Percentiles rank a stretch among this genome's conserved stretches.
Evolutionary conservation across 2,113 vertebrate genomes (phyloP).

Genomic region (Echinops telfairi): DNA sequence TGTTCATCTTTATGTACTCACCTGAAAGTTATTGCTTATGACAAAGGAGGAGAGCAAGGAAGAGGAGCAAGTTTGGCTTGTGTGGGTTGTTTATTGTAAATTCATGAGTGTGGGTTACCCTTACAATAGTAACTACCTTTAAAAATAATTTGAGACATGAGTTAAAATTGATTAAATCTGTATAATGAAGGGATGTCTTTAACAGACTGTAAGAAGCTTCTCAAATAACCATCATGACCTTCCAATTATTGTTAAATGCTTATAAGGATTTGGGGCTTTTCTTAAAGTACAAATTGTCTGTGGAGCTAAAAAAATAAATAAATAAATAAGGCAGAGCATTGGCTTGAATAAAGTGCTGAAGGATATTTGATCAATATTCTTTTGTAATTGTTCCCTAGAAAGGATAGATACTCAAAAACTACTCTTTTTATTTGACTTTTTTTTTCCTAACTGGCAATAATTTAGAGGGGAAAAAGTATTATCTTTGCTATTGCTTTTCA

Average conservation of each 20-base stretch:
- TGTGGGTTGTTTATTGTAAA: neutral
- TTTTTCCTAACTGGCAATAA: neutral
- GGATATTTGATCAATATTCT: slow-evolving; percentile 4
- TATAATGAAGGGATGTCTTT: neutral
- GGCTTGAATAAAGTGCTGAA: neutral
- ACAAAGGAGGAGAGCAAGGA: neutral
- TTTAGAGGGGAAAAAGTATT: slow-evolving; percentile 12
- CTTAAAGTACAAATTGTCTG: slow-evolving; percentile 35
- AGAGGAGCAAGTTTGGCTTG: slow-evolving; percentile 7
- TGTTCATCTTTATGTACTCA: neutral
- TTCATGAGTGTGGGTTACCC: slow-evolving; percentile 14
- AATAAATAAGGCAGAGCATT: neutral
- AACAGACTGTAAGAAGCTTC: neutral
- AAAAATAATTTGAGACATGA: slow-evolving; percentile 54
- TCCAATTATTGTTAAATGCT: slow-evolving; percentile 2
- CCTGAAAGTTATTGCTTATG: neutral
- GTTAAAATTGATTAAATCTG: slow-evolving; percentile 45
- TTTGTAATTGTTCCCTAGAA: slow-evolving; percentile 33
- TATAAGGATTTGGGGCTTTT: slow-evolving; percentile 5
- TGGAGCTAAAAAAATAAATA: neutral
- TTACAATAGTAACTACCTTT: neutral
- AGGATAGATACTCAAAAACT: neutral
- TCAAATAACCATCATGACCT: neutral
- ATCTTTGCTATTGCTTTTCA: neutral
- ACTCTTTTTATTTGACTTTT: slow-evolving; percentile 28